Percentiles rank a stretch among this genome's conserved stretches.
Conservation (phyloP, 2,113 vertebrate genomes). For the Barnardius zonarius region DNA sequence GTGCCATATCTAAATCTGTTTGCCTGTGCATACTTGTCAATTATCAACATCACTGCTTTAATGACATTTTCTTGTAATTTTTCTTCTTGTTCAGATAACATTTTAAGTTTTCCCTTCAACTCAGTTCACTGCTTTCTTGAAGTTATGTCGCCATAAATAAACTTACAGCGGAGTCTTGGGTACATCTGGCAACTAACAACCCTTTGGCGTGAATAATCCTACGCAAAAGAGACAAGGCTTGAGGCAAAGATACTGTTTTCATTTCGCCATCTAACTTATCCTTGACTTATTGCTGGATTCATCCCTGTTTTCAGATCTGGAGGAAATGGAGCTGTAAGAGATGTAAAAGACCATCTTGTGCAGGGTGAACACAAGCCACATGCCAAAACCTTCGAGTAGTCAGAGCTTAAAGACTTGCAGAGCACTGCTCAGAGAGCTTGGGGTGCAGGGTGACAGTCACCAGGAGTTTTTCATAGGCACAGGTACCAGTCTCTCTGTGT, state of each 20-base stretch:
- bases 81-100: not conserved
- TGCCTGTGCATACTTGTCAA: not conserved
- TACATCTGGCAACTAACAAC: conserved; percentile 5
- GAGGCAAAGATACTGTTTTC: conserved; percentile 10
- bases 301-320: not conserved
- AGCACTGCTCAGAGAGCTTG: not conserved
- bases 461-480: not conserved
- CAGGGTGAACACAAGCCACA: fast-evolving
- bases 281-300: not conserved
- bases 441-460: fast-evolving
- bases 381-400: not conserved
- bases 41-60: not conserved
- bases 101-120: not conserved
- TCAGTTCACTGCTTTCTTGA: not conserved
- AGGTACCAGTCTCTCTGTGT: not conserved
- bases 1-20: not conserved
- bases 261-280: not conserved
- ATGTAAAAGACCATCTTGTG: not conserved
- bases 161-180: not conserved
- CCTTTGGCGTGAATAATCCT: not conserved
- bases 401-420: not conserved
- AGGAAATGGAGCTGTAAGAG: not conserved
- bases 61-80: not conserved
- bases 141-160: not conserved
- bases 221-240: not conserved